Evolutionary conservation across 1,140 invertebrate genomes (phyloP), one percentile per base, ranked within the genome.

Genomic region (Lasioglossum baleicum): DNA sequence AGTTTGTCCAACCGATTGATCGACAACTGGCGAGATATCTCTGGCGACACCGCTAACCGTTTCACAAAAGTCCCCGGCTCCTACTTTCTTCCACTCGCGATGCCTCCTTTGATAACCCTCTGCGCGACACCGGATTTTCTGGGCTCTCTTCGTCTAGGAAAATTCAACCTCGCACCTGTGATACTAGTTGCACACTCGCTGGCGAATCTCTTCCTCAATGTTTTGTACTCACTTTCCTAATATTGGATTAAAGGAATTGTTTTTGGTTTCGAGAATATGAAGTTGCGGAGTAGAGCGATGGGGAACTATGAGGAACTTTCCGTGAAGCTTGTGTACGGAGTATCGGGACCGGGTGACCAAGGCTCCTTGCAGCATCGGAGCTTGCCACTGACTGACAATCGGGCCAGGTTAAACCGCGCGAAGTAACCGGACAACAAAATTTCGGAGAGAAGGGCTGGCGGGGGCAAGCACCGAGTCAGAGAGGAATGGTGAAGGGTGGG

Each of bases 301-400:
- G 1, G 26, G 26, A 26, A 26, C 26, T 26, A 26, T 26, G 26
- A 26, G 26, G 42, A 8, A 42, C 8, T 42, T 42, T 8, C 8
- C 1, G 48, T 51, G 48, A 51, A 8, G 8, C 2, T 78, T 20
- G 11, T 22, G 22, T 35, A 40, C 13, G 26, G 56, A 44, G 40
- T 42, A 60, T 68, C 7, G 31, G 13, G 10, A 51, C 69, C 64
- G 26, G 60, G 48, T 72, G 63, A 40, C 69, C 22, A 35, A 75
- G 48, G 63, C 63, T 85, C 84, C 71, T 86, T 79, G 60, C 80
- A 51, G 80, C 63, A 79, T 82, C 84, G 58, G 71, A 75, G 84
- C 77, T 75, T 78, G 75, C 75, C 82, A 83, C 84, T 83, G 85
- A 87, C 85, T 87, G 85, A 87, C 85, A 87, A 87, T 84, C 85